These are phyloP conservation scores for Anoplius nigerrimus DNA, from an alignment of 2,888 invertebrate genomes.

Conservation along the genomic window DNA sequence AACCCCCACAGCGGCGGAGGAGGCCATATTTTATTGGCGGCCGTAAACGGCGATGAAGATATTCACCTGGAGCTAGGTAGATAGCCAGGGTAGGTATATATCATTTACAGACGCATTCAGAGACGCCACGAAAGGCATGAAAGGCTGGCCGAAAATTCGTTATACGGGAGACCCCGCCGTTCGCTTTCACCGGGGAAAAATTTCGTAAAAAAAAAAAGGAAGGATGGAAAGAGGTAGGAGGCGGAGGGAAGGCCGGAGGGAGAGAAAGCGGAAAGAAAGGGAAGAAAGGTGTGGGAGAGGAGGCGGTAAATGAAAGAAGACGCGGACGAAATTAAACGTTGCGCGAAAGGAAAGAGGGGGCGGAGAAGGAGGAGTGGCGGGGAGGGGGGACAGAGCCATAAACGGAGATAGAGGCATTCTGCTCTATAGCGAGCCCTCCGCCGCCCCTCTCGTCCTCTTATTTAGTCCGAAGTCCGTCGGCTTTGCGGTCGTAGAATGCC, in stretches of 20 bases:
- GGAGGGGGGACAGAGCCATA: not conserved
- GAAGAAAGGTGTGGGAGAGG: not conserved
- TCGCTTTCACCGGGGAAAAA: no score
- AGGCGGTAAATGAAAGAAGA: not conserved
- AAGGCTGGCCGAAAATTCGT: no score
- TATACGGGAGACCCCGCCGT: no score
- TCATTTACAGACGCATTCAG: no score
- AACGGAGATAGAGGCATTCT: not conserved
- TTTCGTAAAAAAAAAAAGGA: not conserved
- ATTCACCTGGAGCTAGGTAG: no score
- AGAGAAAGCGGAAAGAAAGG: not conserved
- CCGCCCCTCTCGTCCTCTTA: not conserved
- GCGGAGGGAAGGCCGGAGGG: not conserved
- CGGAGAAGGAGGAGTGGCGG: not conserved
- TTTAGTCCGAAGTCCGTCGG: no score
- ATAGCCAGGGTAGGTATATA: no score
- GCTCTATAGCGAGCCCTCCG: not conserved
- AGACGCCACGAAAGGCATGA: no score
- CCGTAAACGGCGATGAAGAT: no score
- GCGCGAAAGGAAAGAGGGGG: not conserved
- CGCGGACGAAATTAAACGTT: no score
- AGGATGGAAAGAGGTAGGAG: not conserved
- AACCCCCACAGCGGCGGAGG: no score
- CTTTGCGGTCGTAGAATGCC: conserved; percentile 27
- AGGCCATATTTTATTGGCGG: no score